A percentile compares a stretch with the other conserved stretches of the same genome.
phyloP scores from a whole-genome alignment of 2,797 vertebrate genomes.

The Channallabes apus region DNA sequence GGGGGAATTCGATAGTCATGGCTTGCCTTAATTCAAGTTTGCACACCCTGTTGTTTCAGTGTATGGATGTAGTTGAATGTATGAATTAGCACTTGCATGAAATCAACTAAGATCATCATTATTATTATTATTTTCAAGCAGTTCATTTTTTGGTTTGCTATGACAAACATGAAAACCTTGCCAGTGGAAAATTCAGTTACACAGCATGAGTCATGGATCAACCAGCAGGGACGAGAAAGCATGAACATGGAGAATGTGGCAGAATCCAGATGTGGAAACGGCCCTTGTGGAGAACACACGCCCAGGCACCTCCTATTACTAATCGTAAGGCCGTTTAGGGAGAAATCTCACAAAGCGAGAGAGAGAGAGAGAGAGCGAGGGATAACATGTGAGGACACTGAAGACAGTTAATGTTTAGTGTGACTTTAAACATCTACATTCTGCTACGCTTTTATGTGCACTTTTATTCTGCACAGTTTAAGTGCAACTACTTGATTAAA shows the following conservation, averaged over 20 bases:
- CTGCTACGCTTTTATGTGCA: background rate
- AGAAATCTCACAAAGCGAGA: background rate
- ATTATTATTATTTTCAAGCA: background rate
- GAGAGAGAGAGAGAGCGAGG: background rate
- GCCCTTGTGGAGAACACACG: slow-evolving; percentile 12
- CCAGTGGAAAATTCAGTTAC: slow-evolving; percentile 40
- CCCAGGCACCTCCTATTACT: background rate
- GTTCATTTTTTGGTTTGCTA: background rate
- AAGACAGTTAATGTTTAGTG: background rate
- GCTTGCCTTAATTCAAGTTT: background rate
- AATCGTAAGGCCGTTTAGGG: background rate
- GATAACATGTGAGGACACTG: background rate
- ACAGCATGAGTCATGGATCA: slow-evolving; percentile 43
- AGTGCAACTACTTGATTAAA: background rate
- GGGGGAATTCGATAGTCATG: background rate
- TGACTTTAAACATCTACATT: background rate
- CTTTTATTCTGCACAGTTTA: background rate
- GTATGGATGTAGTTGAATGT: background rate
- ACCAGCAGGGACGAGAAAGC: slow-evolving; percentile 11
- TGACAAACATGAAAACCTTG: slow-evolving; percentile 1
- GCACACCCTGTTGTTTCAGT: background rate
- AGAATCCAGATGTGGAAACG: slow-evolving; percentile 47
- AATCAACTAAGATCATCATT: background rate
- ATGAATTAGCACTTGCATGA: background rate
- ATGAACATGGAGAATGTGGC: slow-evolving; percentile 26